Percentiles rank a stretch among this genome's conserved stretches.
Conservation (phyloP, 1,140 invertebrate genomes). For the Apis cerana region DNA sequence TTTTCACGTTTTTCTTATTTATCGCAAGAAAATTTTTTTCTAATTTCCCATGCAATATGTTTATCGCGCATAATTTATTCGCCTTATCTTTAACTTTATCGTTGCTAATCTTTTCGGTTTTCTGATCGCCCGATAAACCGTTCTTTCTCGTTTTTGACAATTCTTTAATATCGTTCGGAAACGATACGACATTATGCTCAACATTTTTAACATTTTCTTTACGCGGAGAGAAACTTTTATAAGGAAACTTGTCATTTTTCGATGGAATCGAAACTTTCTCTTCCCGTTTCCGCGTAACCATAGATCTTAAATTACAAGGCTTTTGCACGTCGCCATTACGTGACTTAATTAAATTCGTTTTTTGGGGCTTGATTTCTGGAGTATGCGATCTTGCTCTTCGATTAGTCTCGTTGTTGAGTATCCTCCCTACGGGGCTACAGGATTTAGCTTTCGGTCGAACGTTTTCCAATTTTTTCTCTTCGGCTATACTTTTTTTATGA, state of each 20-base stretch:
- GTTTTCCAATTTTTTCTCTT: background rate
- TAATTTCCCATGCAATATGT: background rate
- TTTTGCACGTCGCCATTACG: background rate
- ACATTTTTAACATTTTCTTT: constrained; percentile 15
- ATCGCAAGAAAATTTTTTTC: background rate
- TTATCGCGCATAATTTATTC: background rate
- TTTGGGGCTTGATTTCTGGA: background rate
- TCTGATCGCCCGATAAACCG: background rate
- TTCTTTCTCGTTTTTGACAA: background rate
- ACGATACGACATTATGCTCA: background rate
- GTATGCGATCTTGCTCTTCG: background rate
- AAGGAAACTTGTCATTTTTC: background rate
- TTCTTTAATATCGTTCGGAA: background rate
- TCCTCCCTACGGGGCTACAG: background rate
- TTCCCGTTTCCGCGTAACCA: background rate
- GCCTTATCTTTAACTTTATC: no score
- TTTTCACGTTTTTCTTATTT: background rate
- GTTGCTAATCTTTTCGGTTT: background rate
- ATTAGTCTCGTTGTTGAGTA: background rate
- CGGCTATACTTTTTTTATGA: background rate
- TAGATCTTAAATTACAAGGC: background rate
- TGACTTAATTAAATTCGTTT: constrained; percentile 4
- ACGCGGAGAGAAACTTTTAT: background rate
- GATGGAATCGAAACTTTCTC: background rate
- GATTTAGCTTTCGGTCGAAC: constrained; percentile 15